Base-by-base conservation (phyloP, 2,797 vertebrate genomes). In the Tiaroga cobitis region DNA sequence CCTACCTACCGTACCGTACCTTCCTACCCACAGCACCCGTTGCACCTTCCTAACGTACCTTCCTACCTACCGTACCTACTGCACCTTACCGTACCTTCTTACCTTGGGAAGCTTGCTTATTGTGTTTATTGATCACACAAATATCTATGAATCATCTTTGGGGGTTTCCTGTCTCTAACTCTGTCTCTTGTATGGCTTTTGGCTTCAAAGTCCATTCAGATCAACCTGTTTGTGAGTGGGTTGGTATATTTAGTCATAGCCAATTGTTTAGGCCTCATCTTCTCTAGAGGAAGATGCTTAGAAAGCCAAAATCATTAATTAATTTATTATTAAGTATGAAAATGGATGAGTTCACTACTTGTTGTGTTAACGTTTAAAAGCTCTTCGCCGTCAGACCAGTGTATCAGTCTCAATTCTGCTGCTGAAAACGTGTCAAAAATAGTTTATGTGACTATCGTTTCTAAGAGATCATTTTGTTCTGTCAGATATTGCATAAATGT, bases 271-370 rank as follows among this genome's bases (percentile, higher is more conserved):
- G 67, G 34, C 69, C 63, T 72, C 21, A 18, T 26, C 39, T 59
- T 79, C 79, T 83, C 76, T 34, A 21, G 72, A 4, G 24, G 34
- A 80, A 69, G 81, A 81, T 89, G 84, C 91, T 89, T 87, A 91
- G 26, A 72, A 89, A 81, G 81, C 76, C 83, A 34, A 86, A 56
- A 56, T 56, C 21, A 24, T 56, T 56, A 4, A 18, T 51, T 51
- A 8, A 49, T 49, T 49, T 49, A 18, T 49, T 16, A 16, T 49
- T 49, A 81, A 24, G 84, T 84, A 63, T 32, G 37, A 72, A 79
- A 86, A 37, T 24, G 34, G 54, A 51, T 34, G 26, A 41, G 16
- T 68, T 39, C 61, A 16, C 43, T 2, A 29, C 37, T 24, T 37
- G 65, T 39, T 24, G 11, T 81, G 7, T 69, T 69, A 69, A 54